Evolutionary conservation across 2,888 invertebrate genomes (phyloP), one percentile per base, ranked within the genome.

Genomic region (Metallyticus violacea): DNA sequence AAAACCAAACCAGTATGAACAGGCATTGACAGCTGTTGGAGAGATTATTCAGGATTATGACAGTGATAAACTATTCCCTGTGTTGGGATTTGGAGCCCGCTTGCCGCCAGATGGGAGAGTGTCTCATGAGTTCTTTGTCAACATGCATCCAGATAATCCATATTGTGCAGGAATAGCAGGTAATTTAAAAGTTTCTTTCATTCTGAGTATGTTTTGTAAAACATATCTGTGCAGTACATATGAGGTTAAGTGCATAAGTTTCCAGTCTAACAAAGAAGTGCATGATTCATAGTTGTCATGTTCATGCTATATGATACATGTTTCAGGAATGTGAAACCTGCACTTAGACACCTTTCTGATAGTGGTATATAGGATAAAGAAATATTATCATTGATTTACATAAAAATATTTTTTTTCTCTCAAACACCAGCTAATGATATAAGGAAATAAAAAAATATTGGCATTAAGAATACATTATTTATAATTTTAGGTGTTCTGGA

Each of bases 61-160:
- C 89, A 90, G 91, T 6, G 93, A 93, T 89, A 94, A 94, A 89
- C 91, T 90, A 89, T 92, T 92, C 89, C 92, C 92, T 7, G 92
- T 91, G 27, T 90, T 92, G 62, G 92, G 92, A 6, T 92, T 92
- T 88, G 92, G 92, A 22, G 92, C 92, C 15, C 90, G 90, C 26
- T 88, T 92, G n/a, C 92, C 92, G 3, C 92, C 92, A 22, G 90
- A 90, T 86, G 92, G 91, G 3, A 88, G 89, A 85, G 91, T 92
- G 26, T 91, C 91, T 1, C 92, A 92, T 89, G 91, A 92, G 88
- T 92, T 92, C 89, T 92, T 91, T 89, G 91, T 92, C 81, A 94
- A 94, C 90, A 91, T 93, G 88, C 91, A 93, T 88, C 91, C 92
- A 0, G 90, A 91, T 62, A 93, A 93, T 90, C 94, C 94, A 1